Conservation (phyloP, 2,888 invertebrate species). For the Eristalis pertinax region DNA sequence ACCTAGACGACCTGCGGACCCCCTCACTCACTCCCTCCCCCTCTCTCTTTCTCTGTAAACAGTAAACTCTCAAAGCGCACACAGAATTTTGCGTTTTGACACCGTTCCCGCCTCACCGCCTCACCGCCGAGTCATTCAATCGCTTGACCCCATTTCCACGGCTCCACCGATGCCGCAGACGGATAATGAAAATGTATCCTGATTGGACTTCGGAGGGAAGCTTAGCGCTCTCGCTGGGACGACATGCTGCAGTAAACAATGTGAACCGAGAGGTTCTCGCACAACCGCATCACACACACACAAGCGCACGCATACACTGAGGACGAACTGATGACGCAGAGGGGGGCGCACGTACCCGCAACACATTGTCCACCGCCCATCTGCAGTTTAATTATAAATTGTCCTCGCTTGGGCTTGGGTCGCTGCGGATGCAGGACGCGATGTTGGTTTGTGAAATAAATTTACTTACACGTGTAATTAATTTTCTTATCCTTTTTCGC, state of each 20-base stretch:
- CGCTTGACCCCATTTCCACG: not conserved
- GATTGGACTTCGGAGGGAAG: conserved; percentile 33
- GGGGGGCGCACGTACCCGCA: not conserved
- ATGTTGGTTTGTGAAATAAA: conserved; percentile 39
- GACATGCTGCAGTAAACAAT: conserved; percentile 15
- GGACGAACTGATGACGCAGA: not conserved
- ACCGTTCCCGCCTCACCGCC: not conserved
- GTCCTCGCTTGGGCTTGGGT: conserved; percentile 14
- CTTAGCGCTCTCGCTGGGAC: conserved; percentile 20
- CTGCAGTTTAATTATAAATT: conserved; percentile 50
- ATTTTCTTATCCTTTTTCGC: conserved; percentile 55
- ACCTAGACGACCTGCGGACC: not conserved
- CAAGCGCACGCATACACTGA: not conserved
- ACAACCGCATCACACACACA: not conserved
- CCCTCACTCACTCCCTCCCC: no score
- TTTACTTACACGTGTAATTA: conserved; percentile 63
- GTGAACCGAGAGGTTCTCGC: not conserved
- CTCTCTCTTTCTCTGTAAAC: no score
- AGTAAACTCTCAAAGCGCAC: no score
- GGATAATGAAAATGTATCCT: conserved; percentile 45
- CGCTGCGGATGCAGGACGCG: conserved; percentile 1
- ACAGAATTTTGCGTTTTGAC: not conserved
- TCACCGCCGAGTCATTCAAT: not conserved
- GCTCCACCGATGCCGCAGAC: not conserved
- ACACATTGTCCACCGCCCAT: not conserved